Base-by-base conservation (phyloP, 23 tunicate genomes). In the Oikopleura vanhoeffeni region DNA sequence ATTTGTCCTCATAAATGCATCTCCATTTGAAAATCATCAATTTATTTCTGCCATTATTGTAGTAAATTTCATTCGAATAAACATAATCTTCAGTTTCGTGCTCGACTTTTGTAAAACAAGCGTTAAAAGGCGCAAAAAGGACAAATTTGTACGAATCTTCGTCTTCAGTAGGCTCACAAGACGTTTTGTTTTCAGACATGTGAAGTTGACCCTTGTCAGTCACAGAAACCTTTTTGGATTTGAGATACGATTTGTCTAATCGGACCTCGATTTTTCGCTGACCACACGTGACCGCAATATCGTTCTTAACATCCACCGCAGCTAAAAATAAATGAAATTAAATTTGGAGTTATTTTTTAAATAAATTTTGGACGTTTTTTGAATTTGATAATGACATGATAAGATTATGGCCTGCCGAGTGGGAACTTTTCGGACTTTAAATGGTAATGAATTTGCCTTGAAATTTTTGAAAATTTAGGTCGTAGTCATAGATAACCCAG, bases 71-170 rank as follows among this genome's bases (percentile, higher is more conserved):
- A 30, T 71, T 71, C 3, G 79, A 71, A 32, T 13, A 71, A 38
- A 32, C 79, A 38, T 71, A 71, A 71, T 71, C 79, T 71, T 71
- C 79, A 32, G 79, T 71, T 32, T 71, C 79, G 79, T 71, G 79
- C 79, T 71, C 38, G 38, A 71, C 79, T 24, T 32, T 28, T 28
- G 79, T 71, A 30, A 24, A 71, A 32, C 79, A 71, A 2, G 79
- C 27, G 32, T 71, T 38, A 30, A 71, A 71, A 30, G 79, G 79
- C 27, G 79, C 79, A 30, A 71, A 71, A 30, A 71, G 27, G 34
- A 71, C 38, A 38, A 71, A 71, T 32, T 71, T 71, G 79, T 71
- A 71, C 27, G 79, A 18, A 71, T 71, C 79, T 32, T 71, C 79
- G 3, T 28, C 38, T 71, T 71, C 79, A 38, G 32, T 71, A 2